Percentiles rank a stretch among this genome's conserved stretches.
Evolutionary conservation across 2,113 vertebrate genomes (phyloP).

Genomic region (Phylloscopus trochilus): DNA sequence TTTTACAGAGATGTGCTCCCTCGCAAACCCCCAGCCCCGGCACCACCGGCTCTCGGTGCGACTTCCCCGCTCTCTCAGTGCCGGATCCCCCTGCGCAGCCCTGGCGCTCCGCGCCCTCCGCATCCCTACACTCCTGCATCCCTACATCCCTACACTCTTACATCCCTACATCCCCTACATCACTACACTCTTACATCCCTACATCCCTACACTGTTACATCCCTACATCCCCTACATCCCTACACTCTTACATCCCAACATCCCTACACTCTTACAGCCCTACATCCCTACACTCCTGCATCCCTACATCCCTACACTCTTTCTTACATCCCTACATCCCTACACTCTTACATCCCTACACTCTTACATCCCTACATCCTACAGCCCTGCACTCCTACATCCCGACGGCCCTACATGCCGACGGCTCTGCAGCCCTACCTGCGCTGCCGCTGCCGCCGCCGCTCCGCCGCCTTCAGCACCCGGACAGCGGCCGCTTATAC

Average conservation of each 20-base stretch:
- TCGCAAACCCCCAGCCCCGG: not conserved
- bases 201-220: not conserved
- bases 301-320: not conserved
- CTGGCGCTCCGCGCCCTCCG: not conserved
- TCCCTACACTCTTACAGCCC: no score
- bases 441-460: conserved; percentile 34
- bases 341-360: not conserved
- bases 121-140: not conserved
- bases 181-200: no score
- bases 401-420: no score
- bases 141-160: no score
- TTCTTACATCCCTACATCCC: not conserved
- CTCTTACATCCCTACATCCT: no score
- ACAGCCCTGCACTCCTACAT: no score
- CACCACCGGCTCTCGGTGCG: not conserved
- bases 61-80: not conserved
- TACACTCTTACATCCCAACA: not conserved
- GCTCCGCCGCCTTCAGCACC: conserved; percentile 73
- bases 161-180: no score
- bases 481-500: conserved; percentile 84
- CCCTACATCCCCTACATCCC: not conserved
- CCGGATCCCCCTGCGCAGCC: not conserved
- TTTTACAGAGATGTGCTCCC: fast-evolving
- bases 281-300: not conserved
- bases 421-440: not conserved